Base-by-base conservation (phyloP, 2,888 invertebrate genomes). In the Drosophila anomalata region DNA sequence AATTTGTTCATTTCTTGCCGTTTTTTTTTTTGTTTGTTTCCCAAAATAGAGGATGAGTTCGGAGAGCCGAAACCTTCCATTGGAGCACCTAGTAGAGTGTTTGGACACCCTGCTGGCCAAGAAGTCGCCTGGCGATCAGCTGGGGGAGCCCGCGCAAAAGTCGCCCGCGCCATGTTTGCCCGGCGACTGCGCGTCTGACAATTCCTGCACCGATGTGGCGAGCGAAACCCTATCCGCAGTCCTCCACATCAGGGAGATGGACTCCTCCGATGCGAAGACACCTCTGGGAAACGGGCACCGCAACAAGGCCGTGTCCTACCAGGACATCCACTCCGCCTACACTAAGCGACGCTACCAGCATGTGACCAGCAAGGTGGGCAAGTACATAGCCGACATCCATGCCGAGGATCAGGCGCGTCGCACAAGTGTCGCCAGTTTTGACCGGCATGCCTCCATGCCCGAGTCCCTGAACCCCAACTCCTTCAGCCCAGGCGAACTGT, bases 61-160 rank as follows among this genome's bases (percentile, higher is more conserved):
- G 36, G 80, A 88, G 51, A 91, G 91, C 70, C 90, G 91, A 72
- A 91, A 89, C 62, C 90, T 91, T 67, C 90, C 91, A 3, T 52
- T 75, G 0, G 89, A 89, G 46, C 87, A 85, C 22, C 52, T 89
- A 3, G 74, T 81, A 8, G 79, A 85, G 14, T 67, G 76, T 20
- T 41, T 86, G 6, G 78, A 83, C 33, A 54, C 58, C 2, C 75
- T 77, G 20, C n/a, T 7, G 51, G 24, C 29, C 8, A 12, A 12
- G 0, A 47, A 42, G 11, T 41, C 67, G 2, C 42, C 55, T 24
- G 22, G 22, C 22, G 58, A 66, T 0, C 63, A 73, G 31, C 77
- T 57, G 2, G 42, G 44, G 29, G 53, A 75, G 17, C 48, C 56
- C n/a, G 36, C 67, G 29, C 65, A 58, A 24, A 9, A 42, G 76